Evolutionary conservation across 1,140 invertebrate genomes (phyloP).

Genomic region (Aphis craccivora): DNA sequence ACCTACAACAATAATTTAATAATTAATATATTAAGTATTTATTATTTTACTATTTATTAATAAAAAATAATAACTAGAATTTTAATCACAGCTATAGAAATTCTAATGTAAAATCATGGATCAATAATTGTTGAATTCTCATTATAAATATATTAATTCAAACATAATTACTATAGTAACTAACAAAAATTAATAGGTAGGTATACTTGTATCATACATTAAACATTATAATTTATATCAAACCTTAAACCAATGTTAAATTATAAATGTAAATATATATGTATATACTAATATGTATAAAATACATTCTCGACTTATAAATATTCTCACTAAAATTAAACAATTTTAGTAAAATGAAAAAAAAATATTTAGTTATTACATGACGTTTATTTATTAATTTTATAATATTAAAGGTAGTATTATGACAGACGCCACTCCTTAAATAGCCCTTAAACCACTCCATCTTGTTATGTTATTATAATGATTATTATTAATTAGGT

Average conservation of each 20-base stretch:
- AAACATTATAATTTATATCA: not conserved
- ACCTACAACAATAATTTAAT: not conserved
- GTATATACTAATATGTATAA: not conserved
- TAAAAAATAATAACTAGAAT: not conserved
- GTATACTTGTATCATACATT: too few relatives aligned
- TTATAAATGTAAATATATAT: not conserved
- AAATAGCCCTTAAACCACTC: too few relatives aligned
- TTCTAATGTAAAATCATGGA: not conserved
- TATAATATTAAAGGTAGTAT: not conserved
- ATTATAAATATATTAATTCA: not conserved
- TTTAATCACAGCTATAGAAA: not conserved
- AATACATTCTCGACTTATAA: not conserved
- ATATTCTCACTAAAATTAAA: not conserved
- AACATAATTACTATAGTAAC: not conserved
- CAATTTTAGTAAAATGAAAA: not conserved
- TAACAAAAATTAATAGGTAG: not conserved
- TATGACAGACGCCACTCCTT: not conserved
- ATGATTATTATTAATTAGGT: too few relatives aligned
- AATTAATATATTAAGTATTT: not conserved
- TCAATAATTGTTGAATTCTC: not conserved
- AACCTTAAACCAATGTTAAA: not conserved
- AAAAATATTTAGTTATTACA: not conserved
- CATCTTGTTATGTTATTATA: too few relatives aligned
- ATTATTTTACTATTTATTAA: not conserved
- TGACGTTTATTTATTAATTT: not conserved